phyloP scores from a whole-genome alignment of 2,113 vertebrate genomes.

The Anseranas semipalmata region DNA sequence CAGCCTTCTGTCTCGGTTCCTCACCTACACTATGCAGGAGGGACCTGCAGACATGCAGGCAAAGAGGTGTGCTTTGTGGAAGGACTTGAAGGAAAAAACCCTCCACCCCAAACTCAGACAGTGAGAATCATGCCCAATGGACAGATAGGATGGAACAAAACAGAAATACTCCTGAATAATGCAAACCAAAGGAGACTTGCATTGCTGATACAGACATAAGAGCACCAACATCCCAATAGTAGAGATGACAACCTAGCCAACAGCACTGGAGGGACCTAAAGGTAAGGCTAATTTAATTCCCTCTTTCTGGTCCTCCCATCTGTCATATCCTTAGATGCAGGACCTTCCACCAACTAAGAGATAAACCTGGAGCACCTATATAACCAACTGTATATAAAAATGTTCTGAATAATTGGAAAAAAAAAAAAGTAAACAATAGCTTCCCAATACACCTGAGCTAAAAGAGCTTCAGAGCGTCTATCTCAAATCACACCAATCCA shows the following conservation, averaged over 20 bases:
- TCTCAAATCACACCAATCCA: background rate
- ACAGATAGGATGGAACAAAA: background rate
- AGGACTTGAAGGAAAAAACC: background rate
- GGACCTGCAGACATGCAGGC: background rate
- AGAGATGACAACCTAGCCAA: background rate
- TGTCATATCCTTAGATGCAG: background rate
- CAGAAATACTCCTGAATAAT: background rate
- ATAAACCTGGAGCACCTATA: background rate
- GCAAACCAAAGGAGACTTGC: background rate
- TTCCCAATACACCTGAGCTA: background rate
- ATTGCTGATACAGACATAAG: background rate
- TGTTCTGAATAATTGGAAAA: background rate
- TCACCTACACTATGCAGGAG: too few relatives aligned
- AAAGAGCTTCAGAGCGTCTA: background rate
- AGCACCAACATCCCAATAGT: background rate
- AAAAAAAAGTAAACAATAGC: background rate
- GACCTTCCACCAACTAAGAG: background rate
- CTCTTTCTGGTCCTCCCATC: background rate
- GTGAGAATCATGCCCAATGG: accelerated
- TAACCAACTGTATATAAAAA: background rate
- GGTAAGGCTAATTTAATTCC: background rate
- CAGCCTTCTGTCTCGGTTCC: background rate
- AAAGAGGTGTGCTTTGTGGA: background rate
- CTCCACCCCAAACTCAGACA: background rate
- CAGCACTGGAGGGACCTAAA: background rate